A percentile compares a stretch with the other conserved stretches of the same genome.
Evolutionary conservation across 2,797 vertebrate genomes (phyloP).

Genomic region (Glossophaga mutica): DNA sequence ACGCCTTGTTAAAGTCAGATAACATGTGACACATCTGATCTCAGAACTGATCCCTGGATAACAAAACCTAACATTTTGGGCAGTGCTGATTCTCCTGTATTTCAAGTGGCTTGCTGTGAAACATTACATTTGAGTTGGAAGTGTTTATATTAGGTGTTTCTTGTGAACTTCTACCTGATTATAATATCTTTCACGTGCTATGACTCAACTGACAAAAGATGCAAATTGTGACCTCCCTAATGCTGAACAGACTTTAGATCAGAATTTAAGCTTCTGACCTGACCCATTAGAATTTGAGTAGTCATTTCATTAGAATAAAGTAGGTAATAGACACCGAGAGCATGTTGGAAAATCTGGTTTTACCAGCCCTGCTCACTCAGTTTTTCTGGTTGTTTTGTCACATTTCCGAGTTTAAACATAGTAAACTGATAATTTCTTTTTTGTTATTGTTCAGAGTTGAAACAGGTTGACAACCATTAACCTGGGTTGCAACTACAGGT

Average conservation of each 20-base stretch:
- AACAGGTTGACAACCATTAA: conserved; percentile 79
- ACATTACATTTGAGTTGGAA: neutral
- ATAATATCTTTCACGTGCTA: neutral
- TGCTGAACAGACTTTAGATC: neutral
- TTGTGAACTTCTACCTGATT: neutral
- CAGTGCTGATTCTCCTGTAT: conserved; percentile 2
- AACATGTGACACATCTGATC: neutral
- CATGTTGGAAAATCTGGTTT: conserved; percentile 42
- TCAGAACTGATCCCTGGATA: neutral
- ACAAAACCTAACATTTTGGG: conserved; percentile 24
- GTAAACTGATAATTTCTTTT: conserved; percentile 17
- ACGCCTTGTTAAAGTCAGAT: neutral
- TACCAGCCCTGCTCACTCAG: neutral
- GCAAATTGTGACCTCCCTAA: neutral
- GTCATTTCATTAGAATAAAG: conserved; percentile 22
- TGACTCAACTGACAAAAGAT: neutral
- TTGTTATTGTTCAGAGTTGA: conserved; percentile 78
- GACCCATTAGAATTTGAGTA: neutral
- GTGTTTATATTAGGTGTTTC: neutral
- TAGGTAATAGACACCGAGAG: neutral
- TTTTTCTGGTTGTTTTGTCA: conserved; percentile 45
- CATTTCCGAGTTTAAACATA: conserved; percentile 36
- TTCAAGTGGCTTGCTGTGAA: conserved; percentile 12
- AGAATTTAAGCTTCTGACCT: conserved; percentile 5
- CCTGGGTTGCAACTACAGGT: conserved; percentile 84